Conservation (phyloP, 2,797 vertebrate genomes). For the Sphenodon punctatus region DNA sequence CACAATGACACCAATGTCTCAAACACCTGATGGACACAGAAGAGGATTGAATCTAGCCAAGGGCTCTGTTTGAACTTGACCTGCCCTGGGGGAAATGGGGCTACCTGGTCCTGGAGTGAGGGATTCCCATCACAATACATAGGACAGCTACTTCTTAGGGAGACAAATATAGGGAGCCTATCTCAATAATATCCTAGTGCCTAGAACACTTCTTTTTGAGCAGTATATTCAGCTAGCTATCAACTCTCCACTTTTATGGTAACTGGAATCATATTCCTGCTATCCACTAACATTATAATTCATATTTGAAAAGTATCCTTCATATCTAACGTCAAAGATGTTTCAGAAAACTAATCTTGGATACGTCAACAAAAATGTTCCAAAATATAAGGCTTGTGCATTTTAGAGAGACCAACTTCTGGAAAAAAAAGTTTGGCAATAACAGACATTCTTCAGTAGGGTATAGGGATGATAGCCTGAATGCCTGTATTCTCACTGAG, state of each 20-base stretch:
- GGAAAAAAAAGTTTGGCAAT: not conserved
- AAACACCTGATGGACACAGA: too few species aligned
- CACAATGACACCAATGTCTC: too few species aligned
- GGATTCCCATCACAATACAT: too few species aligned
- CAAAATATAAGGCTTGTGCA: not conserved
- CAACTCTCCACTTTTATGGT: not conserved
- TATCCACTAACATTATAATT: not conserved
- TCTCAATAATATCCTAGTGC: not conserved
- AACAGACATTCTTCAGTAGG: not conserved
- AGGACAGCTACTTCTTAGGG: not conserved
- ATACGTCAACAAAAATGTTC: not conserved
- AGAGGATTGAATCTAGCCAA: too few species aligned
- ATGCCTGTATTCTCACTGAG: not conserved
- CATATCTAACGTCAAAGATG: not conserved
- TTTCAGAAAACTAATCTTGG: not conserved
- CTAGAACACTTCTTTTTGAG: not conserved
- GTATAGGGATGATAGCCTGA: not conserved
- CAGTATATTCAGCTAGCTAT: not conserved
- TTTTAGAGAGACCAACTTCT: not conserved
- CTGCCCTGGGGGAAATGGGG: too few species aligned
- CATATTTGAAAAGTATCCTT: not conserved
- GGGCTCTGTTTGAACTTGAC: too few species aligned
- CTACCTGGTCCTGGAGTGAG: too few species aligned
- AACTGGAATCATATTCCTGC: not conserved
- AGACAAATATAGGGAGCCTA: not conserved